These are phyloP conservation scores for Callorhinus ursinus DNA, from an alignment of 2,113 vertebrate species.

Conservation along the genomic window DNA sequence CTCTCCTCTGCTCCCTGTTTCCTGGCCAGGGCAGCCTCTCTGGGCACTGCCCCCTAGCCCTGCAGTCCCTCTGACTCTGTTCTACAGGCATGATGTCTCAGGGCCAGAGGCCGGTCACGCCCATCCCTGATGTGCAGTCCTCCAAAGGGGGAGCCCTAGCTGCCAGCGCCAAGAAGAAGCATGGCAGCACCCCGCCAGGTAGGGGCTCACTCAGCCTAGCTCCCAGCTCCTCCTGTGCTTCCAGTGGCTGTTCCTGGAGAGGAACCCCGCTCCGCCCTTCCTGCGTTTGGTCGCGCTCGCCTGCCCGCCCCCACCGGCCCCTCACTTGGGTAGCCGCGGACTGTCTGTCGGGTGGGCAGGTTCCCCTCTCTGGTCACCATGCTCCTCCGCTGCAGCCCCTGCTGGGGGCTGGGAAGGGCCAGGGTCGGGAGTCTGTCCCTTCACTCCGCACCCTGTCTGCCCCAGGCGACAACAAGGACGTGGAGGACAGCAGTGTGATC, in stretches of 20 bases:
- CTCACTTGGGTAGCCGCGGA: rapidly evolving
- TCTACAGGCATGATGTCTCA: conserved; percentile 85
- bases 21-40: background rate
- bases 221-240: too few species aligned
- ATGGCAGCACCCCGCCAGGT: conserved; percentile 86
- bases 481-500: conserved; percentile 97
- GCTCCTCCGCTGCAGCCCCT: too few species aligned
- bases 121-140: conserved; percentile 80
- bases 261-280: rapidly evolving
- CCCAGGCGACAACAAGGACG: conserved; percentile 95
- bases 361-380: rapidly evolving
- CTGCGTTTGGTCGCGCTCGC: background rate
- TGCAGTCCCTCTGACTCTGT: background rate
- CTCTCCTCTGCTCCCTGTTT: background rate
- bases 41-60: background rate
- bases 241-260: background rate
- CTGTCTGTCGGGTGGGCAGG: rapidly evolving
- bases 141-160: conserved; percentile 82
- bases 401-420: background rate
- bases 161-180: conserved; percentile 83
- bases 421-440: rapidly evolving
- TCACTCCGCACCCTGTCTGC: background rate
- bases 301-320: rapidly evolving
- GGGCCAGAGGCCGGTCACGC: conserved; percentile 82
- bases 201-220: background rate